Conservation (phyloP, 2,888 invertebrate genomes). For the Leptinotarsa peninsularis region DNA sequence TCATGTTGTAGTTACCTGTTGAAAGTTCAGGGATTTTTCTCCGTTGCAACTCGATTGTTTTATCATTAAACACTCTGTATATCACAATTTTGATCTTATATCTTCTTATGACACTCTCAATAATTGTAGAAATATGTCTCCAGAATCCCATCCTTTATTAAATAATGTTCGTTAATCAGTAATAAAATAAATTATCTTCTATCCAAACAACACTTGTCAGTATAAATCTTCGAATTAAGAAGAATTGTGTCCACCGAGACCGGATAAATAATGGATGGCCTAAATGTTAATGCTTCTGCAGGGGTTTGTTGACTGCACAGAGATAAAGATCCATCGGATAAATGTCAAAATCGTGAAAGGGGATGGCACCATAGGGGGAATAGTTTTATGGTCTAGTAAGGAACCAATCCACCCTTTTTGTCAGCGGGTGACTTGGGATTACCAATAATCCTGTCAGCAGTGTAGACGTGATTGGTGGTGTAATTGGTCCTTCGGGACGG, state of each 20-base stretch:
- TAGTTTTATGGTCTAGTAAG: background rate
- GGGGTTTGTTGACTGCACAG: slow-evolving; percentile 20
- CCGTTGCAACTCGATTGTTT: no score
- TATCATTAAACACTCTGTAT: background rate
- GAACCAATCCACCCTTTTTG: slow-evolving; percentile 1
- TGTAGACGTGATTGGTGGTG: no score
- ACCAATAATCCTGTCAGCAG: no score
- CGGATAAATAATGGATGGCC: slow-evolving; percentile 21
- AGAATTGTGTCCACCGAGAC: slow-evolving; percentile 1
- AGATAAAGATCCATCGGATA: slow-evolving; percentile 18
- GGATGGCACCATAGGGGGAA: slow-evolving; percentile 5
- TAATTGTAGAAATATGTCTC: background rate
- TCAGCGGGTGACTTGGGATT: no score
- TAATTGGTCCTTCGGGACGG: slow-evolving; percentile 5
- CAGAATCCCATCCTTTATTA: background rate
- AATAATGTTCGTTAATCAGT: background rate
- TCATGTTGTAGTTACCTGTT: no score
- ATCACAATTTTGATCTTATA: background rate
- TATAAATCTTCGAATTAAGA: slow-evolving; percentile 17
- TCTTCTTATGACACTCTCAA: background rate
- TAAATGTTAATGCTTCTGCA: slow-evolving; percentile 19
- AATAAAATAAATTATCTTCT: background rate
- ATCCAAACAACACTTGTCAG: slow-evolving; percentile 11
- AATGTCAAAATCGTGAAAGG: slow-evolving; percentile 13
- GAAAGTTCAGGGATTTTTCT: no score